phyloP scores from a whole-genome alignment of 2,113 vertebrate genomes.

The Hylia prasina region DNA sequence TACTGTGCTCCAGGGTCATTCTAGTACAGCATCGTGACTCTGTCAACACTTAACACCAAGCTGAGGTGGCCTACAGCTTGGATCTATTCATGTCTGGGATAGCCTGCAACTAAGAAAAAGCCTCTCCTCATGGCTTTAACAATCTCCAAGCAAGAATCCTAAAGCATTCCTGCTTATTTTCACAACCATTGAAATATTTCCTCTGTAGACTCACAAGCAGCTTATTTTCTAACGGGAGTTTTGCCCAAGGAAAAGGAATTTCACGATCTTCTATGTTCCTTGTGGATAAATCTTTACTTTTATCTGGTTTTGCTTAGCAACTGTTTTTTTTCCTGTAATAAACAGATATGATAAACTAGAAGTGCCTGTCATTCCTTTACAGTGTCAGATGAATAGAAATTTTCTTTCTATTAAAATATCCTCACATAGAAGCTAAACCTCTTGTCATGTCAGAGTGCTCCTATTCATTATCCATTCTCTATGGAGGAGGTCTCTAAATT shows the following conservation, averaged over 20 bases:
- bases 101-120: neutral
- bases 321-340: neutral
- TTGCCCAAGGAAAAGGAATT: neutral
- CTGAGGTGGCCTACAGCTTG: neutral
- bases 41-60: neutral
- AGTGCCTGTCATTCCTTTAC: neutral
- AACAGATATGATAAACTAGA: neutral
- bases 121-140: neutral
- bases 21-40: neutral
- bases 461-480: neutral
- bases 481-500: neutral
- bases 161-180: neutral
- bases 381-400: neutral
- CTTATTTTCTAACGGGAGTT: neutral
- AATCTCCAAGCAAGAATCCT: neutral
- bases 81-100: neutral
- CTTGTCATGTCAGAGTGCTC: neutral
- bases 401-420: neutral
- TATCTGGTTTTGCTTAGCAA: neutral
- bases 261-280: neutral
- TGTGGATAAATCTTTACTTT: neutral
- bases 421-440: neutral
- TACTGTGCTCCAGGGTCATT: rapidly evolving
- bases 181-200: neutral
- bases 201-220: neutral